Evolutionary conservation across 2,888 invertebrate species (phyloP), one percentile per base, ranked within the genome.

Genomic region (Apamea crenata): DNA sequence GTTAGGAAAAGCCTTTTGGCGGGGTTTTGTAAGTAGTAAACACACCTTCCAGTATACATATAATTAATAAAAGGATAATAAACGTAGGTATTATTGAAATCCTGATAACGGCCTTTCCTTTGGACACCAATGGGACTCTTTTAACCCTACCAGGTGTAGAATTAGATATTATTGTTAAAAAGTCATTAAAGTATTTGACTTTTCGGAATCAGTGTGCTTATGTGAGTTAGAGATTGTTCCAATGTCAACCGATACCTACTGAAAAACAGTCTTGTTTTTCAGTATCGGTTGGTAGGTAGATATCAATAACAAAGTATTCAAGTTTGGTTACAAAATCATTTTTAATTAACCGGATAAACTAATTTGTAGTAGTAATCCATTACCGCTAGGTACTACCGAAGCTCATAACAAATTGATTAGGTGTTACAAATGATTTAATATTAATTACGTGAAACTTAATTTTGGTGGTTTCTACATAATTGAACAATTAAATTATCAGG

Each of bases 401-500:
- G 4, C 21, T 68, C 21, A n/a, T 29, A 47, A 61, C 32, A 73
- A 71, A 73, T 82, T 69, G 68, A 68, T 74, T 61, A 65, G 44
- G 47, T 66, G 16, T 56, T 18, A 73, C 29, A 70, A 85, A 70
- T 78, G 32, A 78, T 81, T 65, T 78, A 56, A 53, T 72, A 81
- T 32, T 73, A 59, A 84, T 40, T 36, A 67, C 53, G 75, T 56
- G 66, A 82, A 87, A 80, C 84, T 75, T 56, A 73, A 77, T 74
- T 80, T 73, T 67, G 8, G 53, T 53, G n/a, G 77, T 86, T 88
- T 86, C 86, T 72, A 80, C 66, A 67, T 72, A 69, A 84, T 87
- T 87, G 18, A 53, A 77, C 67, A 53, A 61, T 79, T 79, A 59
- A 61, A 74, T 29, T 53, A 61, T 56, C 59, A 59, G 69, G 21